Percentiles rank a stretch among this genome's conserved stretches.
Evolutionary conservation across 2,113 vertebrate genomes (phyloP).

Genomic region (Ovibos moschatus): DNA sequence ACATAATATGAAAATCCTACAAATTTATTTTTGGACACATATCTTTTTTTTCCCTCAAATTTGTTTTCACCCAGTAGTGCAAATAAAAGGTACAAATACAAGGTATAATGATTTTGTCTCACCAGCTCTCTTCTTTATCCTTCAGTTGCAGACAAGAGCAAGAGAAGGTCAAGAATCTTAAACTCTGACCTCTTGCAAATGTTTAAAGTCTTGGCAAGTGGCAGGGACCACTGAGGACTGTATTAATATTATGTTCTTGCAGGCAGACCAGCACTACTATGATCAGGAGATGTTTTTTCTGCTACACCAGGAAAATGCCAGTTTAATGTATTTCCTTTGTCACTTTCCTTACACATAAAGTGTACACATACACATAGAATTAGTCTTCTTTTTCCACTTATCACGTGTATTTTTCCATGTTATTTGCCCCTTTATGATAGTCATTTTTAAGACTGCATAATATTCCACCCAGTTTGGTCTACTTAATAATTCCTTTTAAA

Average conservation of each 20-base stretch:
- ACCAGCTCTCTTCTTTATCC: neutral
- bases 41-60: neutral
- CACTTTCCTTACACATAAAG: neutral
- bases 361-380: neutral
- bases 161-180: neutral
- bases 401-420: neutral
- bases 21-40: neutral
- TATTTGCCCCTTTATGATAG: neutral
- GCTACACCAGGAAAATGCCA: neutral
- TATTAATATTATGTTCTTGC: neutral
- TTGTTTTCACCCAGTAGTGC: neutral
- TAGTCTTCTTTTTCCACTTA: neutral
- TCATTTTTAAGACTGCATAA: neutral
- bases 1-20: neutral
- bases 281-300: neutral
- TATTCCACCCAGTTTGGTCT: neutral
- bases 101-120: neutral
- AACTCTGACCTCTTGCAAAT: neutral
- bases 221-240: neutral
- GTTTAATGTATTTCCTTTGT: neutral
- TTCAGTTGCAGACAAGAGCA: neutral
- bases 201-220: neutral
- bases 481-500: neutral
- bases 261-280: neutral
- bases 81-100: conserved; percentile 19